Evolutionary conservation across 2,888 invertebrate genomes (phyloP).

Genomic region (Tanytarsus gracilentus): DNA sequence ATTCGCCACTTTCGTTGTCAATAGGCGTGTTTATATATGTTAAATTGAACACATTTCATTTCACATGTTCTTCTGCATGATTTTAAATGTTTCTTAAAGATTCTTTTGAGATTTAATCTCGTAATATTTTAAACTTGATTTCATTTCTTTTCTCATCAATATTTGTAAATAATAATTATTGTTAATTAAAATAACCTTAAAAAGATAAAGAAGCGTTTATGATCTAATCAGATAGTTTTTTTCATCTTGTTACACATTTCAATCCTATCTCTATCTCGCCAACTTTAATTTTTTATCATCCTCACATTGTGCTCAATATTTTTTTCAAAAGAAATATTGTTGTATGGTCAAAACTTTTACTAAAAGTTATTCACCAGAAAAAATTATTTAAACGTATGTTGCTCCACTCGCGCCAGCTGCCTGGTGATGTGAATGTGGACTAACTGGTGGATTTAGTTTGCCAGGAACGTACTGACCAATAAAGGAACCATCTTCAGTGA

Average conservation of each 20-base stretch:
- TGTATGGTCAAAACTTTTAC: too few relatives aligned
- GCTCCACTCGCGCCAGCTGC: slow-evolving; percentile 46
- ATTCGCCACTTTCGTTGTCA: slow-evolving; percentile 24
- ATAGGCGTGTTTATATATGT: neutral
- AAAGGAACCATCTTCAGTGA: slow-evolving; percentile 95
- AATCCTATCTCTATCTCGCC: too few relatives aligned
- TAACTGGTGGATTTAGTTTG: slow-evolving; percentile 54
- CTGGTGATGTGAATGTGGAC: slow-evolving; percentile 42
- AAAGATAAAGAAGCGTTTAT: slow-evolving; percentile 23
- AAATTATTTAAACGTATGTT: slow-evolving; percentile 50
- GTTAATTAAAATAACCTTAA: slow-evolving; percentile 1
- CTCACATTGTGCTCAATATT: neutral
- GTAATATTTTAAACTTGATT: slow-evolving; percentile 1
- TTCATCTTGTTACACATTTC: slow-evolving; percentile 21
- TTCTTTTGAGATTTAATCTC: slow-evolving; percentile 1
- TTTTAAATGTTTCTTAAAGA: neutral
- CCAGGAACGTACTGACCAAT: slow-evolving; percentile 93
- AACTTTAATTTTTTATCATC: neutral
- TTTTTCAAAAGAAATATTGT: too few relatives aligned
- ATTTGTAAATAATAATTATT: neutral
- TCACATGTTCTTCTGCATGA: neutral
- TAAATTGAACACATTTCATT: slow-evolving; percentile 22
- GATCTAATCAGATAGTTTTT: slow-evolving; percentile 15
- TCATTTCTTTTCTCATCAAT: slow-evolving; percentile 1
- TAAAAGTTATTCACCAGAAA: neutral